phyloP scores from a whole-genome alignment of 1,140 invertebrate species.

The Copidosoma floridanum region DNA sequence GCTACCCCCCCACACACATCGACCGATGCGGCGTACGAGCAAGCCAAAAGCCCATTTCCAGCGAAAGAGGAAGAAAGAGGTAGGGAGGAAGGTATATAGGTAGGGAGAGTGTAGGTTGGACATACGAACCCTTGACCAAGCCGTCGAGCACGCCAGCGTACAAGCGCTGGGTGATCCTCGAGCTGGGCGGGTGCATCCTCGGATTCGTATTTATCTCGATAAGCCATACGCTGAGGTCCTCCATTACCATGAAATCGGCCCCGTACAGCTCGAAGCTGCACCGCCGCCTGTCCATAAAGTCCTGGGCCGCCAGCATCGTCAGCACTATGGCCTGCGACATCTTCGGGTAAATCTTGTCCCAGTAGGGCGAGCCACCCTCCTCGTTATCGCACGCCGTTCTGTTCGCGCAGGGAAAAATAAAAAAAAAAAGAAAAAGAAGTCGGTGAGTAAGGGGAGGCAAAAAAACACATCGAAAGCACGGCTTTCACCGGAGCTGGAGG shows the following conservation, averaged over 20 bases:
- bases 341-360: constrained; percentile 75
- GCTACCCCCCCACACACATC: too few species aligned
- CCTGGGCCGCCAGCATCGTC: constrained; percentile 76
- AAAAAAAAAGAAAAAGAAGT: constrained; percentile 37
- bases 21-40: too few species aligned
- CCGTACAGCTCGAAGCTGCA: constrained; percentile 89
- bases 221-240: constrained; percentile 84
- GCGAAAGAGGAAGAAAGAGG: constrained; percentile 48
- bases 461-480: too few species aligned
- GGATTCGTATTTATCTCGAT: constrained; percentile 93
- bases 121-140: constrained; percentile 78
- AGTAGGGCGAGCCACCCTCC: constrained; percentile 59
- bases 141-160: constrained; percentile 82
- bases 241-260: constrained; percentile 86
- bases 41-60: constrained; percentile 66
- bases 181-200: constrained; percentile 75
- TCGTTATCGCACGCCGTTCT: too few species aligned
- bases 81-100: background rate
- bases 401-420: constrained; percentile 17
- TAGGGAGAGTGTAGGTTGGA: constrained; percentile 9
- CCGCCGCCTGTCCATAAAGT: constrained; percentile 69
- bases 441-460: too few species aligned
- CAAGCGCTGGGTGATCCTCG: constrained; percentile 77
- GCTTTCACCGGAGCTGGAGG: too few species aligned
- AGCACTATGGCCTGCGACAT: constrained; percentile 83